Percentiles rank a stretch among this genome's conserved stretches.
phyloP scores from a whole-genome alignment of 2,888 invertebrate genomes.

The Tetramorium bicarinatum region DNA sequence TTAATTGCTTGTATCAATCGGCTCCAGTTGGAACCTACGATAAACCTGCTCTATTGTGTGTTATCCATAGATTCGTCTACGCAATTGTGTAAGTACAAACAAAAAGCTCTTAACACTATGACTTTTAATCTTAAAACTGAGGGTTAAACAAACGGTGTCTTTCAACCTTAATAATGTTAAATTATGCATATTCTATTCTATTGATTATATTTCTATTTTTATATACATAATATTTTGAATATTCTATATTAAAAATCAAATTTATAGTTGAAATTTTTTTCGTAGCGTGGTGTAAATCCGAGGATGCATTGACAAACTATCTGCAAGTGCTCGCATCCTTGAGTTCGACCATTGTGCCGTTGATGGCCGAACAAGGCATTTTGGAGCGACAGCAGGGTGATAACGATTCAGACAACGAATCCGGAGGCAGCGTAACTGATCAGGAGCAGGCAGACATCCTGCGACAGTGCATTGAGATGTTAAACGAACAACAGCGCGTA shows the following conservation, averaged over 20 bases:
- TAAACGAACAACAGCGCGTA: slow-evolving; percentile 90
- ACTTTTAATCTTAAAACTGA: not conserved
- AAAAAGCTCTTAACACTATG: not conserved
- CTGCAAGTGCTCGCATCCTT: slow-evolving; percentile 88
- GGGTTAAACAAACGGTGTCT: not conserved
- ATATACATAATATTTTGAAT: not conserved
- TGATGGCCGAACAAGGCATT: slow-evolving; percentile 86
- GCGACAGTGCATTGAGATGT: slow-evolving; percentile 89
- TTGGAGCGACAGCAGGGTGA: slow-evolving; percentile 85
- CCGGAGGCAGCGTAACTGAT: slow-evolving; percentile 88
- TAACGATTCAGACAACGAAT: slow-evolving; percentile 87
- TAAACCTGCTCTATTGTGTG: slow-evolving; percentile 91
- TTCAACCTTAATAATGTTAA: slow-evolving; percentile 1
- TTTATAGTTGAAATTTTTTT: slow-evolving; percentile 25
- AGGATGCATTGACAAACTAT: slow-evolving; percentile 85
- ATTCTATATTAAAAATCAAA: not conserved
- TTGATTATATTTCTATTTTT: not conserved
- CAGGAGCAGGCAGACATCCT: slow-evolving; percentile 87
- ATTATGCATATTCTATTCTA: not conserved
- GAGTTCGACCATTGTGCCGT: slow-evolving; percentile 84
- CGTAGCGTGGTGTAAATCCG: slow-evolving; percentile 76
- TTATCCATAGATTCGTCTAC: slow-evolving; percentile 89
- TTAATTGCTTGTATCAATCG: slow-evolving; percentile 87
- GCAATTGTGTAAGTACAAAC: slow-evolving; percentile 88
- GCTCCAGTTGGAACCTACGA: slow-evolving; percentile 87